Evolutionary conservation across 2,888 invertebrate species (phyloP).

Genomic region (Lamproptera curius): DNA sequence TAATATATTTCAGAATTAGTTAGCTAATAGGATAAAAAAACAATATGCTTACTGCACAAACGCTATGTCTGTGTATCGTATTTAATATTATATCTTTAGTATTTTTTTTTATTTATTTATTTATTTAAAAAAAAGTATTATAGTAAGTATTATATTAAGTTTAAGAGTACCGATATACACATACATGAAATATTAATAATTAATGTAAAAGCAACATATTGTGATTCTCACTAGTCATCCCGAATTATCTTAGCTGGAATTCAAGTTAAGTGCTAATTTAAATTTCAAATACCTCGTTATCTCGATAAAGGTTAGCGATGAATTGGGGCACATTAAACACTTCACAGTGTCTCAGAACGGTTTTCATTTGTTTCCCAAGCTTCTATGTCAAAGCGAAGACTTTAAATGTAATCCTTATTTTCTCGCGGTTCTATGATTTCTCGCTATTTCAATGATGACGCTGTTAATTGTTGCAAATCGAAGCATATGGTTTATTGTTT

Average conservation of each 20-base stretch:
- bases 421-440: slow-evolving; percentile 5
- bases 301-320: slow-evolving; percentile 59
- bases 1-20: too few relatives aligned
- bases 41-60: too few relatives aligned
- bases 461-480: not conserved
- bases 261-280: slow-evolving; percentile 42
- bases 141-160: too few relatives aligned
- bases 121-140: too few relatives aligned
- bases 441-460: not conserved
- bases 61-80: too few relatives aligned
- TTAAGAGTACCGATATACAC: too few relatives aligned
- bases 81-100: too few relatives aligned
- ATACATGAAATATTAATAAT: too few relatives aligned
- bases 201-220: too few relatives aligned
- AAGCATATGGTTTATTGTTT: not conserved
- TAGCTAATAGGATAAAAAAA: too few relatives aligned
- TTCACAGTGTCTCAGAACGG: slow-evolving; percentile 12
- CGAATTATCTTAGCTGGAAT: not conserved
- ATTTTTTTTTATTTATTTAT: too few relatives aligned
- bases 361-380: slow-evolving; percentile 8
- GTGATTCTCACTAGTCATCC: slow-evolving; percentile 2
- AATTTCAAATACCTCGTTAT: slow-evolving; percentile 55
- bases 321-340: slow-evolving; percentile 38
- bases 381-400: slow-evolving; percentile 4
- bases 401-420: slow-evolving; percentile 9